Evolutionary conservation across 1,140 invertebrate species (phyloP).

Genomic region (Apis mellifera): Amel_HAv3.1 CM009932.2:11996001-11996500

Average conservation of each 20-base stretch:
- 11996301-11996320: neutral
- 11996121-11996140: neutral
- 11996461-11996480: neutral
- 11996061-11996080: neutral
- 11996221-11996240: constrained; percentile 22
- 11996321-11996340: neutral
- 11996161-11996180: neutral
- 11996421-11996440: neutral
- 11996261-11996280: constrained; percentile 28
- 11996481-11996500: neutral
- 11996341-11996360: neutral
- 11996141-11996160: constrained; percentile 1
- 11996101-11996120: neutral
- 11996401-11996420: too few relatives aligned
- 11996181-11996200: neutral
- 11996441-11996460: neutral
- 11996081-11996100: constrained; percentile 42
- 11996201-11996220: constrained; percentile 51
- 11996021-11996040: constrained; percentile 5
- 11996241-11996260: constrained; percentile 21
- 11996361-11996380: too few relatives aligned
- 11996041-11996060: neutral
- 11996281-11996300: neutral
- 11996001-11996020: constrained; percentile 48
- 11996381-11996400: too few relatives aligned